Evolutionary conservation across 2,797 vertebrate species (phyloP).

Genomic region (Gymnoscopelus microlampas): DNA sequence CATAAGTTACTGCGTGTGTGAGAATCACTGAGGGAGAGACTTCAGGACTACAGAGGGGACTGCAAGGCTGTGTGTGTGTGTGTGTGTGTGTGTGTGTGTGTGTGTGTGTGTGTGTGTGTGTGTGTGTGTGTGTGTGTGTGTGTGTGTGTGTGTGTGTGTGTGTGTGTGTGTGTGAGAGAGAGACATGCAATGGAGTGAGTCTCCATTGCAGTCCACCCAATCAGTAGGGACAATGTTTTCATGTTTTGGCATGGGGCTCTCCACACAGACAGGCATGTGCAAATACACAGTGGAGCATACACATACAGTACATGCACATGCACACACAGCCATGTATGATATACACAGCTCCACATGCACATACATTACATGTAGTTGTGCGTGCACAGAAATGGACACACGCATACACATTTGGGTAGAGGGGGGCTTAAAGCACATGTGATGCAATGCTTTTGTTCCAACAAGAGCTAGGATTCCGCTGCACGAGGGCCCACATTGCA

Average conservation of each 20-base stretch:
- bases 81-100: too few species aligned
- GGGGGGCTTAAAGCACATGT: conserved; percentile 51
- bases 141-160: conserved; percentile 17
- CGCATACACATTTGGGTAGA: conserved; percentile 6
- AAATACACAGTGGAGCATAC: conserved; percentile 3
- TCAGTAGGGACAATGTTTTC: conserved; percentile 71
- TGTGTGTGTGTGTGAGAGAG: background rate
- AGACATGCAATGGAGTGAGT: conserved; percentile 38
- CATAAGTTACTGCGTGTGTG: conserved; percentile 16
- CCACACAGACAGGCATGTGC: conserved; percentile 29
- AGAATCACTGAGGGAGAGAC: background rate
- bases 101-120: conserved; percentile 13
- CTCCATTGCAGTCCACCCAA: conserved; percentile 66
- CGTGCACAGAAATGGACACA: conserved; percentile 11
- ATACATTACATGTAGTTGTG: too few species aligned
- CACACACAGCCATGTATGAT: too few species aligned
- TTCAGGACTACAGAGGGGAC: conserved; percentile 24
- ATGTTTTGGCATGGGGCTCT: conserved; percentile 58
- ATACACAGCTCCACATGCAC: too few species aligned
- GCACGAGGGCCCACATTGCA: background rate
- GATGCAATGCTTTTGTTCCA: conserved; percentile 44
- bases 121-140: background rate
- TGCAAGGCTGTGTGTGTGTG: conserved; percentile 31
- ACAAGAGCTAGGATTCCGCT: conserved; percentile 13
- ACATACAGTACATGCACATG: background rate